Conservation (phyloP, 2,888 invertebrate species). For the Synergus itoensis region DNA sequence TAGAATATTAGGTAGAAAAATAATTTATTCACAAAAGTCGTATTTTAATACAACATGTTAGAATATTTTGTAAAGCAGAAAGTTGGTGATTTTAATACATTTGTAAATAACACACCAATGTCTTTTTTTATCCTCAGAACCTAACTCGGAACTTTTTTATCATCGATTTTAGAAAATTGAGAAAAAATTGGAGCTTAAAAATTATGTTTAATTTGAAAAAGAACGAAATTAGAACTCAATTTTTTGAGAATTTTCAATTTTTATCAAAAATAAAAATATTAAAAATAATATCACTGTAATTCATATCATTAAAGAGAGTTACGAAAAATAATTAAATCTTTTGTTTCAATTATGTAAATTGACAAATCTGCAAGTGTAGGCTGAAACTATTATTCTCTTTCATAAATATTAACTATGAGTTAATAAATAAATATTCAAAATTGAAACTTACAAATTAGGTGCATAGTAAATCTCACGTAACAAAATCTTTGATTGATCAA, state of each 20-base stretch:
- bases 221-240: too few relatives aligned
- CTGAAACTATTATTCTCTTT: background rate
- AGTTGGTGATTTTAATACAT: background rate
- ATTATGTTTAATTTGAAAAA: too few relatives aligned
- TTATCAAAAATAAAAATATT: background rate
- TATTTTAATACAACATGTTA: background rate
- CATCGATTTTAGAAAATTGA: too few relatives aligned
- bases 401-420: background rate
- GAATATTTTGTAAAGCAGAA: background rate
- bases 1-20: background rate
- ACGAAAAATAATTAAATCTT: background rate
- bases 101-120: background rate
- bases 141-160: background rate
- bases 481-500: background rate
- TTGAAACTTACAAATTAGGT: background rate
- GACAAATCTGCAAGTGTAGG: background rate
- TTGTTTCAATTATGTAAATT: background rate
- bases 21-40: background rate
- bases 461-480: background rate
- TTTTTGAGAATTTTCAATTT: too few relatives aligned
- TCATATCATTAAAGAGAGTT: background rate
- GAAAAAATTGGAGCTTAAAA: too few relatives aligned
- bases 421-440: slow-evolving; percentile 2
- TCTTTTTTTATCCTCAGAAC: background rate
- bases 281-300: background rate